Percentiles rank a stretch among this genome's conserved stretches.
These are phyloP conservation scores for Amphilophus citrinellus DNA, from an alignment of 2,113 vertebrate genomes.

Conservation along the genomic window DNA sequence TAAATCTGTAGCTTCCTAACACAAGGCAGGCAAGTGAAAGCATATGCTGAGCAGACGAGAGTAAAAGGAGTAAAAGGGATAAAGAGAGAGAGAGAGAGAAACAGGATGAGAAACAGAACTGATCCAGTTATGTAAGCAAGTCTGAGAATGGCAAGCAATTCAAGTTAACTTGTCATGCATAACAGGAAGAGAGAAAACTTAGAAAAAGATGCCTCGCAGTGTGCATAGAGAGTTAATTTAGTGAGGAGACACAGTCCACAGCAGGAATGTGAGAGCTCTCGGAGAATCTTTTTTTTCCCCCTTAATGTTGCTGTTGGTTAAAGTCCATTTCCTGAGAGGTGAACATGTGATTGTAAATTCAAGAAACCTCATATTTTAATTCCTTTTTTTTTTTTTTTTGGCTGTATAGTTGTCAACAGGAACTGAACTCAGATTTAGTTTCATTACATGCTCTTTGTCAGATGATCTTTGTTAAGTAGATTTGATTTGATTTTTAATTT, in stretches of 20 bases:
- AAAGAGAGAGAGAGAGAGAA: constrained; percentile 26
- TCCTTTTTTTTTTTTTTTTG: not conserved
- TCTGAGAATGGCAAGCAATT: constrained; percentile 70
- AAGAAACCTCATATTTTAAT: not conserved
- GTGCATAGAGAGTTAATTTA: constrained; percentile 13
- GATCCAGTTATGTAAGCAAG: constrained; percentile 78
- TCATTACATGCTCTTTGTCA: constrained; percentile 14
- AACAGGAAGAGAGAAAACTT: constrained; percentile 64
- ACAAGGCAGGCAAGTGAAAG: constrained; percentile 48
- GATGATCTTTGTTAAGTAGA: not conserved
- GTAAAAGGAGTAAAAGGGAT: constrained; percentile 20
- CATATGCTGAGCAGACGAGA: constrained; percentile 6
- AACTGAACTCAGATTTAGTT: not conserved
- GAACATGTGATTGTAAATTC: not conserved
- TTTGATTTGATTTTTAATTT: too few species aligned
- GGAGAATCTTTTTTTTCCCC: not conserved
- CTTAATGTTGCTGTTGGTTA: not conserved
- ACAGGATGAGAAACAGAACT: constrained; percentile 61
- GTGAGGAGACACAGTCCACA: constrained; percentile 37
- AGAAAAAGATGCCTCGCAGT: constrained; percentile 49
- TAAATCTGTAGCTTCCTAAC: constrained; percentile 34
- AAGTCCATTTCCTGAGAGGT: not conserved
- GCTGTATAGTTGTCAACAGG: not conserved
- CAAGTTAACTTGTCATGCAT: constrained; percentile 72
- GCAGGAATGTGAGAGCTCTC: constrained; percentile 19